A percentile compares a stretch with the other conserved stretches of the same genome.
These are phyloP conservation scores for Episyrphus balteatus DNA, from an alignment of 1,140 invertebrate species.

Conservation along the genomic window DNA sequence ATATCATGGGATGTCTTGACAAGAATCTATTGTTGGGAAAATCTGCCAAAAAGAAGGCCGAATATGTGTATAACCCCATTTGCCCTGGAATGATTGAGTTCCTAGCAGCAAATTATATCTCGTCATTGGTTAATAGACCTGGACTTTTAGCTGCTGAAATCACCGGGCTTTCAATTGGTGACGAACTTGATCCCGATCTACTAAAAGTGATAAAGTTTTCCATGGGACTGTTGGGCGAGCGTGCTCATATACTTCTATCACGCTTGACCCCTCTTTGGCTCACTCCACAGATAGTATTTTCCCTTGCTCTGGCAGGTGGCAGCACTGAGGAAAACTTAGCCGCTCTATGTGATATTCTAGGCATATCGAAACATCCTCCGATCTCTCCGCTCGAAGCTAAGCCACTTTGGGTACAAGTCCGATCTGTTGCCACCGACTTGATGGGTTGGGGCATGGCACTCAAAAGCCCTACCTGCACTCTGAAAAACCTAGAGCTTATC, in stretches of 20 bases:
- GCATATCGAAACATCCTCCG: constrained; percentile 27
- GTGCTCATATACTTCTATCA: constrained; percentile 39
- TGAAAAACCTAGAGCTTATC: constrained; percentile 40
- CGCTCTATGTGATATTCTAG: constrained; percentile 38
- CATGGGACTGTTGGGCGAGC: constrained; percentile 40
- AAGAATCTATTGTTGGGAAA: constrained; percentile 33
- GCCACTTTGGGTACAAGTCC: constrained; percentile 34
- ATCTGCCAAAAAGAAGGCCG: constrained; percentile 27
- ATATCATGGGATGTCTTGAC: constrained; percentile 20
- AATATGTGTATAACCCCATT: constrained; percentile 39
- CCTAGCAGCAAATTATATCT: constrained; percentile 44
- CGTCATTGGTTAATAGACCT: constrained; percentile 41
- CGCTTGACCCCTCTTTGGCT: constrained; percentile 41
- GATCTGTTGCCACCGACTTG: constrained; percentile 37
- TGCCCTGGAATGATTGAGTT: constrained; percentile 42
- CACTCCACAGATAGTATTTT: constrained; percentile 39
- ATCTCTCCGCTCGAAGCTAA: constrained; percentile 29
- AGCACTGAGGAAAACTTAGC: constrained; percentile 40
- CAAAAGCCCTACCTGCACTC: constrained; percentile 34
- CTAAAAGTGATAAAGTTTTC: constrained; percentile 37
- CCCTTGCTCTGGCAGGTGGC: constrained; percentile 40
- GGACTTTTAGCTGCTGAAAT: constrained; percentile 42
- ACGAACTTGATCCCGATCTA: constrained; percentile 12
- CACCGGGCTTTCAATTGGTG: constrained; percentile 38
- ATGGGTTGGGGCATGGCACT: constrained; percentile 41